Base-by-base conservation (phyloP, 2,888 invertebrate genomes). In the Ryuthela nishihirai region DNA sequence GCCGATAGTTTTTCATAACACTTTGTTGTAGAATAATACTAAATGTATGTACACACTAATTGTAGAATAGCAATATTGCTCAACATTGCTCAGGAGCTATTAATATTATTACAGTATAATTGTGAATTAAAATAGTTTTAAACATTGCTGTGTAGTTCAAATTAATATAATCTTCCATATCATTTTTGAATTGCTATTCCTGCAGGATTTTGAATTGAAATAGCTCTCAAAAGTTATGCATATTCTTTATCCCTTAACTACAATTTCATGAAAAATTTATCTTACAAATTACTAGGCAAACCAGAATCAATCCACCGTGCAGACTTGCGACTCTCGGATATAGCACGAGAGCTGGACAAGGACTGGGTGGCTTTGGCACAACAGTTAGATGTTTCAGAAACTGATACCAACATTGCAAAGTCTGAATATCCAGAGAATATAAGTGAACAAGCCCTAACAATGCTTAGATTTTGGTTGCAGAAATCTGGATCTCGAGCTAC, bases 291-390 rank as follows among this genome's bases (percentile, higher is more conserved):
- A 43, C 4, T 12, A 61, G 61, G 53, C 18, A 55, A 61, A 38
- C 61, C 54, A 5, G 61, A 61, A 20, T 43, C 44, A 26, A 64
- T 87, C 67, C 85, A 86, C 69, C 80, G 85, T 68, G 87, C 86
- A 15, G 85, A 88, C 68, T 82, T 89, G 69, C 81, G 88, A 54
- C 77, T 95, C 67, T 86, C 89, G 23, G 93, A 95, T 70, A 91
- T 95, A 66, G 91, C 92, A 67, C 89, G 89, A 74, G 79, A 89
- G 40, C 78, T 94, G 21, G 88, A 86, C 54, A 82, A 83, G 54
- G 93, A 94, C 72, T 94, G 93, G 94, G 85, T 97, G 95, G 81
- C 89, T 71, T 85, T 90, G 54, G 85, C 87, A 68, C 84, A 87
- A 54, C 89, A 88, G 17, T 75, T 95, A 44, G 88, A 88, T 60